phyloP scores from a whole-genome alignment of 2,113 vertebrate species.

The Sander vitreus region DNA sequence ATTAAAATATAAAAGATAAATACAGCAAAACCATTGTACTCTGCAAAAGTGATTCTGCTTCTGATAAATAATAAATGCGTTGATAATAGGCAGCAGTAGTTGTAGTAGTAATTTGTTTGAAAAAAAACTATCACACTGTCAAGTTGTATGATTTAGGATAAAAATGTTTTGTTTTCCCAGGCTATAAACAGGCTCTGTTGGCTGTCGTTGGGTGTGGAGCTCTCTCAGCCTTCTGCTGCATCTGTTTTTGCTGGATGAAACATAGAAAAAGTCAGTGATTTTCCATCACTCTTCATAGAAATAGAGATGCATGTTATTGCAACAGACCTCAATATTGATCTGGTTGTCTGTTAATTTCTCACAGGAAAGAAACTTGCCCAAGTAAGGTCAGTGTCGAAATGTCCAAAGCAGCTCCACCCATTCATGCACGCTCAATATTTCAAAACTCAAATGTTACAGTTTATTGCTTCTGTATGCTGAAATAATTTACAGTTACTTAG shows the following conservation, averaged over 20 bases:
- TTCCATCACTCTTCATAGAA: background rate
- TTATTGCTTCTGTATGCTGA: background rate
- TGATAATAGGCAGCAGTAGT: background rate
- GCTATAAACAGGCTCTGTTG: conserved; percentile 66
- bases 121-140: background rate
- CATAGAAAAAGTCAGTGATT: conserved; percentile 74
- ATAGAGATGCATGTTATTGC: conserved; percentile 10
- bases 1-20: background rate
- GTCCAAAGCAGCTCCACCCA: conserved; percentile 35
- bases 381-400: conserved; percentile 69
- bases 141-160: background rate
- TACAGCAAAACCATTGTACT: background rate
- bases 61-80: background rate
- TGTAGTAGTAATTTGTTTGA: background rate
- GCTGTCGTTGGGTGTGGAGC: conserved; percentile 55
- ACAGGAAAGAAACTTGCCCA: conserved; percentile 71
- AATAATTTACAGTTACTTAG: background rate
- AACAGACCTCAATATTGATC: background rate
- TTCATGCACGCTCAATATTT: background rate
- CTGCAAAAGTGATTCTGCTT: background rate
- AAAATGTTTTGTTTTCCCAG: conserved; percentile 50
- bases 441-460: background rate
- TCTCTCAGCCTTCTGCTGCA: conserved; percentile 49
- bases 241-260: conserved; percentile 69
- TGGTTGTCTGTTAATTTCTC: conserved; percentile 21